Base-by-base conservation (phyloP, 2,888 invertebrate species). In the Orthonevra nobilis region DNA sequence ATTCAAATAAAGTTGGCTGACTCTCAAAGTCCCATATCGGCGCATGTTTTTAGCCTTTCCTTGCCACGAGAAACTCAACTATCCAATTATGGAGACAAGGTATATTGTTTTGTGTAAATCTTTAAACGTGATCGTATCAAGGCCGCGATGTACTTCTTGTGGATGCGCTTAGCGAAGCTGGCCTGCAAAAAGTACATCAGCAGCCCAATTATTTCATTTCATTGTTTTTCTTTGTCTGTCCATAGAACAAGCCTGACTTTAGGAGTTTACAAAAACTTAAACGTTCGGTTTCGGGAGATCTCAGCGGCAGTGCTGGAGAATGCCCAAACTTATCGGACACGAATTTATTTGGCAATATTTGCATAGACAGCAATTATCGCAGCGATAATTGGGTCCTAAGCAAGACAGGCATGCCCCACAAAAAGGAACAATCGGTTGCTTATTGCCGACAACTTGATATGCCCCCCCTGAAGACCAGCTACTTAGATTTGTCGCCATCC, bases 371-470 rank as follows among this genome's bases (percentile, higher is more conserved):
- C 23, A 82, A 74, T 32, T 83, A 84, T 61, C 82, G 83, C 3
- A 85, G 82, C 19, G 92, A 92, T 84, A 92, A 96, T 86, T 96
- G 96, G 96, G 92, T 95, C 83, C 87, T 96, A 26, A 94, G 95
- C 66, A 92, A 94, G 83, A 95, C 95, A 9, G 42, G 26, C 12
- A n/a, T 12, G 19, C 12, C 38, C 3, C 20, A 20, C 0, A 46
- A 30, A 1, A 42, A 19, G 2, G 56, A 52, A 26, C 10, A n/a
- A 7, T 1, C 19, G 9, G n/a, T 81, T 90, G 90, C 14, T 52
- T 83, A 70, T 86, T 89, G 20, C 26, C 68, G 54, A 26, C 36
- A 12, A 15, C 46, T 19, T n/a, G 38, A 61, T 7, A 3, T 9
- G 0, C 54, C 10, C 81, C 54, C 14, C 81, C 61, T 82, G 81